Conservation (phyloP, 2,888 invertebrate species). For the Physocephala rufipes region DNA sequence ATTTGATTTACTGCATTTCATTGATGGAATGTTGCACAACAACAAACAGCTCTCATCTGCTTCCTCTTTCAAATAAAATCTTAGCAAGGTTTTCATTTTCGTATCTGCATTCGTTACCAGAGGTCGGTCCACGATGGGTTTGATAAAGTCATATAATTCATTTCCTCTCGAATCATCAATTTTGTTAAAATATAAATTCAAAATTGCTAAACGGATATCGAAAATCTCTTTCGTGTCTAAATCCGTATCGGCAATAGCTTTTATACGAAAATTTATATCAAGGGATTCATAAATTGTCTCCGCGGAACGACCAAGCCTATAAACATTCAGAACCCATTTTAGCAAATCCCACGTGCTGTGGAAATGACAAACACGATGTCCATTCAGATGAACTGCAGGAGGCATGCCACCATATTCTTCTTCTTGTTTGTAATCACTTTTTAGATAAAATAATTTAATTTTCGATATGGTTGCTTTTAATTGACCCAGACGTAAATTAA, state of each 20-base stretch:
- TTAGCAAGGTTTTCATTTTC: not conserved
- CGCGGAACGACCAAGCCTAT: constrained; percentile 2
- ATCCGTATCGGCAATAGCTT: not conserved
- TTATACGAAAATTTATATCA: constrained; percentile 11
- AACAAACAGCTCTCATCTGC: constrained; percentile 5
- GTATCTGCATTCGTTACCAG: not conserved
- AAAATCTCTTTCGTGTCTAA: not conserved
- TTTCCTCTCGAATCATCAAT: constrained; percentile 42
- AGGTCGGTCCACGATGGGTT: not conserved
- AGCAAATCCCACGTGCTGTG: constrained; percentile 16
- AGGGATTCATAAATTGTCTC: constrained; percentile 15
- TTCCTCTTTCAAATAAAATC: not conserved
- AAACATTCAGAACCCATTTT: constrained; percentile 23
- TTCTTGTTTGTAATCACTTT: constrained; percentile 12
- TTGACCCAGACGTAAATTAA: constrained; percentile 45
- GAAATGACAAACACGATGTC: constrained; percentile 15
- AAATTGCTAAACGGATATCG: constrained; percentile 46
- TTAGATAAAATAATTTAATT: constrained; percentile 47
- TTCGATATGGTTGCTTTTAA: constrained; percentile 41
- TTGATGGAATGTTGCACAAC: constrained; percentile 19
- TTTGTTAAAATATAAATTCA: constrained; percentile 45
- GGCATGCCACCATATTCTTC: not conserved
- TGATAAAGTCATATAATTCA: constrained; percentile 37
- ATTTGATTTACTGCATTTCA: constrained; percentile 2
- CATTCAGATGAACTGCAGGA: not conserved